A percentile compares a stretch with the other conserved stretches of the same genome.
phyloP scores from a whole-genome alignment of 1,140 invertebrate genomes.

The Drosophila kurseongensis region DNA sequence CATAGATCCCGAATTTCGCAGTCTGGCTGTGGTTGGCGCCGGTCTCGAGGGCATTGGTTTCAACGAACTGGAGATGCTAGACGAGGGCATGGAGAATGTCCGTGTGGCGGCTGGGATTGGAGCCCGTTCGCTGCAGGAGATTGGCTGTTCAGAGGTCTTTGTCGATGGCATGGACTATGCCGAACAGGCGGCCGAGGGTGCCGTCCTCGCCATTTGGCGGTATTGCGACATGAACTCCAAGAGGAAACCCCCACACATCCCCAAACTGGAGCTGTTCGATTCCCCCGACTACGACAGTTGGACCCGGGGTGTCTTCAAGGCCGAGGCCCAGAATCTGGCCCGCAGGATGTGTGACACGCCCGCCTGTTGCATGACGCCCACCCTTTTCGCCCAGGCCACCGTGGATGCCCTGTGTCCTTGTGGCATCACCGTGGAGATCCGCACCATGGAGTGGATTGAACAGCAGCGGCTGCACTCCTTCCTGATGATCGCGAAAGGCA shows the following conservation, averaged over 20 bases:
- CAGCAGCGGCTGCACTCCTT: constrained; percentile 90
- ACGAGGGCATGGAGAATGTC: constrained; percentile 86
- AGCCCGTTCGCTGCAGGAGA: constrained; percentile 85
- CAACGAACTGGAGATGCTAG: constrained; percentile 88
- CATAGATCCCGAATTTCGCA: constrained; percentile 87
- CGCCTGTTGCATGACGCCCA: constrained; percentile 94
- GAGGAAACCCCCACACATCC: constrained; percentile 84
- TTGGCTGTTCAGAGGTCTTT: constrained; percentile 86
- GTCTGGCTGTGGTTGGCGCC: constrained; percentile 89
- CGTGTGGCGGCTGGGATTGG: constrained; percentile 86
- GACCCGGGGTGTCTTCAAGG: constrained; percentile 89
- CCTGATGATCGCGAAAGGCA: constrained; percentile 91
- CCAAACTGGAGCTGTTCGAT: constrained; percentile 85
- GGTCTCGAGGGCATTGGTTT: constrained; percentile 88
- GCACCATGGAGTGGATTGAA: constrained; percentile 90
- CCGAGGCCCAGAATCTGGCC: constrained; percentile 93
- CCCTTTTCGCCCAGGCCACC: constrained; percentile 89
- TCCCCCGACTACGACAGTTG: constrained; percentile 86
- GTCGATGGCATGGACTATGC: constrained; percentile 90
- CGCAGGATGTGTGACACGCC: constrained; percentile 91
- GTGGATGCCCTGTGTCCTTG: constrained; percentile 85
- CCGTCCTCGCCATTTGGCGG: constrained; percentile 86
- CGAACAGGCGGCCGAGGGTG: constrained; percentile 86
- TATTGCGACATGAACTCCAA: constrained; percentile 87
- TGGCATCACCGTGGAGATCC: constrained; percentile 88